Base-by-base conservation (phyloP, 37 sponge, comb jelly and placozoan species). In the Petrosia ficiformis region DNA sequence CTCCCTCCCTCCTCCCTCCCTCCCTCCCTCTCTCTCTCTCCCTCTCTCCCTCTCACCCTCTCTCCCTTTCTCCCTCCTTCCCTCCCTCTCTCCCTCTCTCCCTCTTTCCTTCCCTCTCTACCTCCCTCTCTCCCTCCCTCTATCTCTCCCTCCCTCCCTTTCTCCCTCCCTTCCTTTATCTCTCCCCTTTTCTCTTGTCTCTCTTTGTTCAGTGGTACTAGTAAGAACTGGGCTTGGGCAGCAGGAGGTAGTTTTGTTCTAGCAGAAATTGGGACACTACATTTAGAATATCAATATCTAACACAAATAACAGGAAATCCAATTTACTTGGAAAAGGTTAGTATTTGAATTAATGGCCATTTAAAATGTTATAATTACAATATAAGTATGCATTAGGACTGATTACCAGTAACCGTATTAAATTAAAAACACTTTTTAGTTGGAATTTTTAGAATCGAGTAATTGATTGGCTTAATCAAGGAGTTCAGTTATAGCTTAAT, bases 231-330 rank as follows among this genome's bases (percentile, higher is more conserved):
- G 44, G 28, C 26, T 44, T 10, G 48, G 28, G 1, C 1, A n/a
- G n/a, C 60, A 38, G 65, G 43, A 1, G 4, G 43, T 24, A 5
- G 37, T 32, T n/a, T 21, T 38, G 39, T 84, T 6, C 43, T 87
- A 32, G 82, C 88, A 29, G 88, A 87, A 77, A 25, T 87, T 21
- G 88, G 88, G 19, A 85, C 88, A 21, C 65, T 87, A 26, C 82
- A 87, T 26, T 66, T 87, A 69, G 88, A 87, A 56, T 87, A 59
- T 28, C 11, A 59, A 36, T 83, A 83, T 57, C 75, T 87, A 37
- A 58, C 72, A 21, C 3, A 71, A 4, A 38, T 84, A 34, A 83
- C 88, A 30, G 68, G 77, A n/a, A 57, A 87, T 42, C 48, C 35
- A 14, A 64, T 52, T 25, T 87, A 84, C 41, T 52, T 57, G 22